Conservation (phyloP, 2,797 vertebrate genomes). For the Sylvilagus floridanus region DNA sequence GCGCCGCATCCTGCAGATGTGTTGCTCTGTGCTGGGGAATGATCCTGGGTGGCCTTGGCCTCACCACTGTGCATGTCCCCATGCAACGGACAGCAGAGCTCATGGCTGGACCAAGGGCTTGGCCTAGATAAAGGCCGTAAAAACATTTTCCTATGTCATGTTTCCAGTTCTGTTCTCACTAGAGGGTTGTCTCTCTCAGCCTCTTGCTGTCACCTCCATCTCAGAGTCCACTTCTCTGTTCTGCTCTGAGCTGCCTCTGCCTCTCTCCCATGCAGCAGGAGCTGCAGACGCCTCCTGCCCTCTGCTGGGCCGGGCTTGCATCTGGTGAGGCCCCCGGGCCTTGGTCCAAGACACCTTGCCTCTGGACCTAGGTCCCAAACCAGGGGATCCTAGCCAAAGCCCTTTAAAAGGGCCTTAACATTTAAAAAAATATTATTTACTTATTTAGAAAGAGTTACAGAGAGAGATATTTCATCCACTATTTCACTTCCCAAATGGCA, state of each 20-base stretch:
- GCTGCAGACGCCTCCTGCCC: accelerated
- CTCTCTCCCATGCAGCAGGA: neutral
- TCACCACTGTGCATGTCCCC: constrained; percentile 26
- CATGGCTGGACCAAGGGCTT: constrained; percentile 65
- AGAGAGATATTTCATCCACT: too few relatives aligned
- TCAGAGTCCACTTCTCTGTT: neutral
- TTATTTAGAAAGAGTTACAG: too few relatives aligned
- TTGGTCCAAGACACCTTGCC: accelerated
- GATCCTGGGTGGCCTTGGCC: constrained; percentile 59
- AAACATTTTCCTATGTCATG: neutral
- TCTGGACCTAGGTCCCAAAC: neutral
- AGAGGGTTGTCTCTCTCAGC: neutral
- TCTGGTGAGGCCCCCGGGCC: neutral
- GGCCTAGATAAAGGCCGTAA: constrained; percentile 63
- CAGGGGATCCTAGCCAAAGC: neutral
- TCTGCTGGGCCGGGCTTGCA: too few relatives aligned
- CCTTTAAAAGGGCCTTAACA: neutral
- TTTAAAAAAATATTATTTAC: too few relatives aligned
- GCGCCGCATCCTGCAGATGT: neutral
- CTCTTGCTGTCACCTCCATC: neutral
- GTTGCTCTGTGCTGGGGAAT: constrained; percentile 36
- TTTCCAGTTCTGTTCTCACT: neutral
- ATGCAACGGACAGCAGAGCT: constrained; percentile 77
- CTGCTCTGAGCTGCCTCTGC: neutral
- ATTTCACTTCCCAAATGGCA: too few relatives aligned